These are phyloP conservation scores for Clarias laeviceps DNA, from an alignment of 2,797 vertebrate genomes.

Conservation along the genomic window DNA sequence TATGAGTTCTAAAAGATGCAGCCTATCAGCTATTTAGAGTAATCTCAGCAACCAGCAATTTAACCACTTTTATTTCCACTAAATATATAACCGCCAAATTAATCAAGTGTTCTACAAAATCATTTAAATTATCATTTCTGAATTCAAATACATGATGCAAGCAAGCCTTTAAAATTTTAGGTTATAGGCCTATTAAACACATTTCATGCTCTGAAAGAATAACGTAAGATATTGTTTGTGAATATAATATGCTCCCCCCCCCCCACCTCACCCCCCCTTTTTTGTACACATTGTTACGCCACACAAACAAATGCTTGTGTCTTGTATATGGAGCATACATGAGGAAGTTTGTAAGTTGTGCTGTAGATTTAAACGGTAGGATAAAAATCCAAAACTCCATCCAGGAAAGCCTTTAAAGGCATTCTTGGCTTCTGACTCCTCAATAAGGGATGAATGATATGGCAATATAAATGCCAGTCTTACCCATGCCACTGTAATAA, in stretches of 20 bases:
- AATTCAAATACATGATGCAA: conserved; percentile 19
- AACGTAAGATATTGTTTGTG: neutral
- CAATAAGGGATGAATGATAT: conserved; percentile 12
- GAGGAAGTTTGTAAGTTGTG: neutral
- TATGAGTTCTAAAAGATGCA: neutral
- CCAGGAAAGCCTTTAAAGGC: neutral
- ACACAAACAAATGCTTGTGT: neutral
- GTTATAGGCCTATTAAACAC: conserved; percentile 9
- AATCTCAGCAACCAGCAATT: conserved; percentile 26
- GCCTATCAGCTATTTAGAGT: conserved; percentile 8
- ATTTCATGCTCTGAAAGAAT: neutral
- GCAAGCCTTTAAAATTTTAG: neutral
- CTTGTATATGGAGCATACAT: neutral
- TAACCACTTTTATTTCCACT: conserved; percentile 16
- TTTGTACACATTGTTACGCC: neutral
- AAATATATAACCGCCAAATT: neutral
- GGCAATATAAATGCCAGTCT: neutral
- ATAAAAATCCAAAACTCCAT: neutral
- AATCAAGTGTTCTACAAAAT: conserved; percentile 10
- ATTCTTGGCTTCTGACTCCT: conserved; percentile 2
- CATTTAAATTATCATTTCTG: neutral
- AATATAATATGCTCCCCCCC: neutral
- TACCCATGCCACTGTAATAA: neutral
- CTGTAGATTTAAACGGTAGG: neutral
- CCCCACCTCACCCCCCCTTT: no score